A percentile compares a stretch with the other conserved stretches of the same genome.
Evolutionary conservation across 1,140 invertebrate genomes (phyloP).

Genomic region (Alviniconcha marisindica): DNA sequence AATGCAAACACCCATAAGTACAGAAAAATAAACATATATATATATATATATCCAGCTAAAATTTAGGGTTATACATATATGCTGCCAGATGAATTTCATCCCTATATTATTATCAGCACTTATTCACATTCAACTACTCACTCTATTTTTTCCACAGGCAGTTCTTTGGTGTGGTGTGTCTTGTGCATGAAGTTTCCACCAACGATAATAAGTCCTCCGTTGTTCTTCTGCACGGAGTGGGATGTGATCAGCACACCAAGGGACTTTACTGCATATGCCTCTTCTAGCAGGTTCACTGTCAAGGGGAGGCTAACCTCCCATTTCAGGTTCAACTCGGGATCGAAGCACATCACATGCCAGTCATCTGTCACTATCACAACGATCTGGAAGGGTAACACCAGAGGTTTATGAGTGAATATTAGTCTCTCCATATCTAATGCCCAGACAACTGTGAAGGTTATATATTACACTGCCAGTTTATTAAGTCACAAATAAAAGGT

Average conservation of each 20-base stretch:
- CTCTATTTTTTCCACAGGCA: conserved; percentile 32
- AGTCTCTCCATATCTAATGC: too few relatives aligned
- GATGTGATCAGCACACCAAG: conserved; percentile 62
- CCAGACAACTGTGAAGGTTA: too few relatives aligned
- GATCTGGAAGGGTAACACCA: conserved; percentile 55
- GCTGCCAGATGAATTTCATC: too few relatives aligned
- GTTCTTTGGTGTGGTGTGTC: conserved; percentile 48
- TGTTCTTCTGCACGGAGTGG: conserved; percentile 61
- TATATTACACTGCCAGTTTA: too few relatives aligned
- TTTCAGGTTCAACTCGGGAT: conserved; percentile 58
- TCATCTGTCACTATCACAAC: conserved; percentile 66
- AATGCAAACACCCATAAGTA: too few relatives aligned
- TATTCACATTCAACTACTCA: conserved; percentile 27
- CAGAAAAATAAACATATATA: too few relatives aligned
- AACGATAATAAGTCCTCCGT: conserved; percentile 65
- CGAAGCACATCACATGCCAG: conserved; percentile 69
- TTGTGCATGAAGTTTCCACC: conserved; percentile 66
- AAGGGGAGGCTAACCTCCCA: conserved; percentile 59
- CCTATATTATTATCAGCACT: conserved; percentile 11
- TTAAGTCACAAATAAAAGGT: too few relatives aligned
- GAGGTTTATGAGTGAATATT: too few relatives aligned
- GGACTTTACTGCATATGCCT: conserved; percentile 58
- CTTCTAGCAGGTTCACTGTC: conserved; percentile 47
- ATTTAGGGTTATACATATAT: too few relatives aligned
- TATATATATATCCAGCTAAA: too few relatives aligned